Base-by-base conservation (phyloP, 2,888 invertebrate genomes). In the Pantelozetes paolii region DNA sequence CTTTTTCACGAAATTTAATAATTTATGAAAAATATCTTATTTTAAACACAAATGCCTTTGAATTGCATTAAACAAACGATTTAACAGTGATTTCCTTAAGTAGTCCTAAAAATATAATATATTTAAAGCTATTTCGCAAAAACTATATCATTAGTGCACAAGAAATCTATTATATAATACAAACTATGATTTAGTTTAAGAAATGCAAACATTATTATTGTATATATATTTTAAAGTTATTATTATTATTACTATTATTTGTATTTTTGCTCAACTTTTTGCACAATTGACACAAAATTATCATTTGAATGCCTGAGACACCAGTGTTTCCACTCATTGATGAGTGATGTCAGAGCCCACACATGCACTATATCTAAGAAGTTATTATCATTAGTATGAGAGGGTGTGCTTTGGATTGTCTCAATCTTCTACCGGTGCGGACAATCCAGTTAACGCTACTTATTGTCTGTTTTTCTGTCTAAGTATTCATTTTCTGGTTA, bases 361-460 rank as follows among this genome's bases (percentile, higher is more conserved):
- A 32, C 62, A 32, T n/a, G 30, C 32, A 30, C 30, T n/a, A 59
- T 62, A n/a, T 23, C 9, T 36, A 20, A 32, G 15, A 62, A 62
- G 62, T 30, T 62, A 62, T 62, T 62, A 15, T 62, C 62, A 62
- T 62, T 62, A 62, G 30, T 32, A 26, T 32, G 2, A 32, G 32
- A 15, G 32, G 62, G 30, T 32, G 62, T 62, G 20, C 62, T 62
- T 62, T 32, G 62, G 36, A 62, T 62, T 62, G 62, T 62, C 62
- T 54, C 54, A 23, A 26, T 23, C 1, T 13, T 23, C 54, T 28
- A 54, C 23, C n/a, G 28, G 28, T 20, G 23, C 9, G 20, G n/a
- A 20, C 23, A 54, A 18, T 62, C 8, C 36, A 62, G 30, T 32
- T 18, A 26, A 28, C n/a, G 32, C 62, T 62, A 6, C 9, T 13